Evolutionary conservation across 2,113 vertebrate genomes (phyloP).

Genomic region (Cettia cetti): DNA sequence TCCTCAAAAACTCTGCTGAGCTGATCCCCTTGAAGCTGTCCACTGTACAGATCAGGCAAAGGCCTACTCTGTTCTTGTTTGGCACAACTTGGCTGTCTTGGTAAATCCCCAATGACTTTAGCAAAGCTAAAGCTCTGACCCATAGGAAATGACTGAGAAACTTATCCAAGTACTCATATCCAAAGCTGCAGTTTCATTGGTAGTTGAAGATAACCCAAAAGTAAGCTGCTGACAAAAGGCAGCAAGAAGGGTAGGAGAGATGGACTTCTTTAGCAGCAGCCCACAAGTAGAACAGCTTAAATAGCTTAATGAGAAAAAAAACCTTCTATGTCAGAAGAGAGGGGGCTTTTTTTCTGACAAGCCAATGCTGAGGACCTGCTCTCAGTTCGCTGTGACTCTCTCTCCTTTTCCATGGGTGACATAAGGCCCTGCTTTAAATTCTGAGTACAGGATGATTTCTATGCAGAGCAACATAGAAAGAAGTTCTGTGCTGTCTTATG

Average conservation of each 20-base stretch:
- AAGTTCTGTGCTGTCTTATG: not conserved
- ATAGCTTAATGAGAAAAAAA: not conserved
- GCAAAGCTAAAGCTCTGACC: not conserved
- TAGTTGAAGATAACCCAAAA: not conserved
- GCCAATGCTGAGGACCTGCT: not conserved
- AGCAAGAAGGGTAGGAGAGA: not conserved
- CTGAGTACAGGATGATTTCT: not conserved
- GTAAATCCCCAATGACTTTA: not conserved
- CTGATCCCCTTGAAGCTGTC: not conserved
- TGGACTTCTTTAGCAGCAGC: not conserved
- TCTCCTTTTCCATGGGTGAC: not conserved
- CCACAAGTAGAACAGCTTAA: not conserved
- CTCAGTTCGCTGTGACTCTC: not conserved
- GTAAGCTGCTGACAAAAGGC: not conserved
- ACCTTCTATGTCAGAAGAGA: not conserved
- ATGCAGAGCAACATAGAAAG: not conserved
- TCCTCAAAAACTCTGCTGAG: not conserved
- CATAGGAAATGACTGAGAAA: not conserved
- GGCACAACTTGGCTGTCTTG: not conserved
- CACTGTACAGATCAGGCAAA: not conserved
- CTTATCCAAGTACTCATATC: not conserved
- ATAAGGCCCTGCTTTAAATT: not conserved
- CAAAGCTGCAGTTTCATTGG: not conserved
- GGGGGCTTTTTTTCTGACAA: not conserved
- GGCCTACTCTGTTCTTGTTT: accelerated